Conservation (phyloP, 1,140 invertebrate genomes). For the Fopius arisanus region DNA sequence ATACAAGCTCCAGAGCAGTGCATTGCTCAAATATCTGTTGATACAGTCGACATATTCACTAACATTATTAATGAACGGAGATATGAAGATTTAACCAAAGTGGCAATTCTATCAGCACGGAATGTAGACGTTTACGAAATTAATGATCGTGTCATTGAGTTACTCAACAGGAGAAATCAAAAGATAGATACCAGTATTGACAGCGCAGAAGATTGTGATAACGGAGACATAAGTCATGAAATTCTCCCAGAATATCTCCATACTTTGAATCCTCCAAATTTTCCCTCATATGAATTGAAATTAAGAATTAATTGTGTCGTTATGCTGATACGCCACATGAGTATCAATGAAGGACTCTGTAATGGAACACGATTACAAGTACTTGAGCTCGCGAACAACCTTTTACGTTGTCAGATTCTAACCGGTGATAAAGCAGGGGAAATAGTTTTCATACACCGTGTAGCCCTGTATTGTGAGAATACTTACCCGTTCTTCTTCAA, state of each 20-base stretch:
- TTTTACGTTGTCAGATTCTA: slow-evolving; percentile 39
- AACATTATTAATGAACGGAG: background rate
- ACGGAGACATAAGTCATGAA: slow-evolving; percentile 17
- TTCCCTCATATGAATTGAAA: slow-evolving; percentile 11
- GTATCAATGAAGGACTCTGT: slow-evolving; percentile 17
- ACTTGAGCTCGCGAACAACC: slow-evolving; percentile 26
- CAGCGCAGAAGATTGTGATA: slow-evolving; percentile 19
- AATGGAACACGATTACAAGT: slow-evolving; percentile 35
- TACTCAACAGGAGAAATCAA: slow-evolving; percentile 15
- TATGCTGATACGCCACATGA: slow-evolving; percentile 1
- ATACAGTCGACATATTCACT: slow-evolving; percentile 18
- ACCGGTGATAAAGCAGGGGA: slow-evolving; percentile 29
- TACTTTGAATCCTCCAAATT: slow-evolving; percentile 31
- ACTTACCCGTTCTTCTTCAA: background rate
- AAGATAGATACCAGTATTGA: slow-evolving; percentile 19
- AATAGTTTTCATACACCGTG: slow-evolving; percentile 25
- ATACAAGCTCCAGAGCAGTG: slow-evolving; percentile 14
- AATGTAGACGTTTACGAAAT: slow-evolving; percentile 39
- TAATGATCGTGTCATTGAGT: slow-evolving; percentile 34
- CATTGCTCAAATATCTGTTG: background rate
- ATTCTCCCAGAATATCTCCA: slow-evolving; percentile 38
- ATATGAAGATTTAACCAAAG: background rate
- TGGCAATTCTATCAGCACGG: slow-evolving; percentile 36
- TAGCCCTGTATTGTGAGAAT: slow-evolving; percentile 21
- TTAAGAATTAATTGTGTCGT: background rate